Percentiles rank a stretch among this genome's conserved stretches.
Conservation (phyloP, 2,888 invertebrate genomes). For the Metellina segmentata region DNA sequence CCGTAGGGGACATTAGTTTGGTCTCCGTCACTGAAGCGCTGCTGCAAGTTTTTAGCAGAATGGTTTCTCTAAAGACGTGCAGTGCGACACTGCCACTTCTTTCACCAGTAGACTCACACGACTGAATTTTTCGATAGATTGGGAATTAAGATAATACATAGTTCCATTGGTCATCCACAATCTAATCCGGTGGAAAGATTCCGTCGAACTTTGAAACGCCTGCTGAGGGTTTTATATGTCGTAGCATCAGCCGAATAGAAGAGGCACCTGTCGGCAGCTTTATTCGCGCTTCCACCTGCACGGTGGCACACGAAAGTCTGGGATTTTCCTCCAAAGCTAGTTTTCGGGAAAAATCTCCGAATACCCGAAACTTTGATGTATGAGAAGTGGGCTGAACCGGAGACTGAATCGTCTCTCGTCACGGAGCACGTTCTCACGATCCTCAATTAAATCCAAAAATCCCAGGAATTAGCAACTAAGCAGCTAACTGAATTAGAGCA, state of each 20-base stretch:
- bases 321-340: background rate
- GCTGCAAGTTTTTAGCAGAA: background rate
- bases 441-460: background rate
- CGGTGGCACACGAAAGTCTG: background rate
- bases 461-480: slow-evolving; percentile 9
- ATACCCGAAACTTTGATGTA: background rate
- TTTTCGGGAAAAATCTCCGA: slow-evolving; percentile 4
- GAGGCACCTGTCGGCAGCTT: background rate
- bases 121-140: background rate
- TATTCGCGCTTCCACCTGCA: slow-evolving; percentile 3
- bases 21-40: slow-evolving; percentile 5
- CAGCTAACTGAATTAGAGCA: background rate
- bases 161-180: background rate
- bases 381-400: background rate
- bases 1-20: background rate
- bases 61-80: background rate
- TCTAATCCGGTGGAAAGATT: slow-evolving; percentile 7
- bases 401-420: background rate
- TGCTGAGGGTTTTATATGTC: slow-evolving; percentile 12
- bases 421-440: slow-evolving; percentile 14
- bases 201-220: background rate
- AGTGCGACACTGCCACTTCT: background rate
- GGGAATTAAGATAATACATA: background rate
- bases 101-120: background rate
- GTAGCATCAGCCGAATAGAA: too few relatives aligned